Base-by-base conservation (phyloP, 1,140 invertebrate species). In the Watersipora subatra region DNA sequence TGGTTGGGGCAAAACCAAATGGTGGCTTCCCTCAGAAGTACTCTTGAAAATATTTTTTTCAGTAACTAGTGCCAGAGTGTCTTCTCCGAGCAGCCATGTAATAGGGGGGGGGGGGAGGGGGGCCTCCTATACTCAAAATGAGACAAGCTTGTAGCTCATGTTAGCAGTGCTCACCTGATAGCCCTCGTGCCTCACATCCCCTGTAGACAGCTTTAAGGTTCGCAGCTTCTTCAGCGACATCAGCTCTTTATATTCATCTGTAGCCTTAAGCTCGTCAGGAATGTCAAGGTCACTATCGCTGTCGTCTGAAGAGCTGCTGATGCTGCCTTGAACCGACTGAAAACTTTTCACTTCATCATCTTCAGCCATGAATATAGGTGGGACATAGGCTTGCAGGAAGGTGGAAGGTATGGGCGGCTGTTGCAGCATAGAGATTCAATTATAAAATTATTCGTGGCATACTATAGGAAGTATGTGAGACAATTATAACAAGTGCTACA, bases 321-420 rank as follows among this genome's bases (percentile, higher is more conserved):
- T 65, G 61, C 28, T n/a, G 56, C 59, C 59, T 20, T 57, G 64
- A n/a, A 46, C 34, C n/a, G 34, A 46, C 34, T 7, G n/a, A 7
- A 46, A 7, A n/a, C 7, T 46, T 28, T n/a, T 66, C 27, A 72
- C 71, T 1, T 74, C 76, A 27, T 73, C 75, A 68, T 79, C 73
- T 55, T 80, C 79, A 61, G 70, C 70, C 84, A 75, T 85, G 74
- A 69, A 76, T 62, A 83, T 83, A 20, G 83, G 80, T 12, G 84
- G 79, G 76, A 87, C 85, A 24, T 89, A 81, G 67, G 88, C 85
- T 0, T 89, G 87, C 69, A 92, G 89, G 70, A 92, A 92, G 27
- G 89, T 91, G 0, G 89, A 89, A 68, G 86, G 34, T n/a, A 46
- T 46, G n/a, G 7, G 7, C 7, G 34, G 34, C 34, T 46, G n/a